Percentiles rank a stretch among this genome's conserved stretches.
Evolutionary conservation across 2,797 vertebrate species (phyloP).

Genomic region (Poliocrania exsul): DNA sequence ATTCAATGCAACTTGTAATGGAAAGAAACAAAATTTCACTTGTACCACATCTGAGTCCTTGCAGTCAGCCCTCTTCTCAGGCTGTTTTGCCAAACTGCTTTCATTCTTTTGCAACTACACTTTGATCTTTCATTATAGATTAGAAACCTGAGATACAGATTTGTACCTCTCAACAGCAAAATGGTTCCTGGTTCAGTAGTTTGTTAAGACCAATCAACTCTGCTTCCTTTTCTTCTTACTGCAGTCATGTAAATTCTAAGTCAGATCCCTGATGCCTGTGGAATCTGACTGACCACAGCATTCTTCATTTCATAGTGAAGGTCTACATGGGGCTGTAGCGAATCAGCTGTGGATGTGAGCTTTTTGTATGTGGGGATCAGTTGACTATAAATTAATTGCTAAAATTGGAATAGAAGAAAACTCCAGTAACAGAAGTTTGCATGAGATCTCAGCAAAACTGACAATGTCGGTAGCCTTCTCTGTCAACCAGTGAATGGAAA

Average conservation of each 20-base stretch:
- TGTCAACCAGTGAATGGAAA: neutral
- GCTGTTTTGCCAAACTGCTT: neutral
- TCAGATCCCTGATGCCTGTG: neutral
- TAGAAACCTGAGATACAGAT: neutral
- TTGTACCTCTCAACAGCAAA: neutral
- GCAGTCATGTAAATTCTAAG: neutral
- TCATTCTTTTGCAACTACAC: neutral
- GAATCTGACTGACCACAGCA: neutral
- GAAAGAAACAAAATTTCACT: neutral
- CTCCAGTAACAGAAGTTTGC: neutral
- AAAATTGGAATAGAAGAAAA: neutral
- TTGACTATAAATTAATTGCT: neutral
- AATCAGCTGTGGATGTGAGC: neutral
- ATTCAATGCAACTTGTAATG: neutral
- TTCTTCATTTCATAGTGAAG: neutral
- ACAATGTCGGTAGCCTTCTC: neutral
- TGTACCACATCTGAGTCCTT: neutral
- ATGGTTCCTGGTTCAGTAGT: neutral
- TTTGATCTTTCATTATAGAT: neutral
- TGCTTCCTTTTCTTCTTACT: neutral
- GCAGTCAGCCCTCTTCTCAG: neutral
- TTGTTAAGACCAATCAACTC: neutral
- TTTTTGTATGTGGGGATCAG: neutral
- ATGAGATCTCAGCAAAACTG: neutral
- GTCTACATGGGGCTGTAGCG: neutral